phyloP scores from a whole-genome alignment of 2,797 vertebrate genomes.

The Sebastes kiyomatsui region DNA sequence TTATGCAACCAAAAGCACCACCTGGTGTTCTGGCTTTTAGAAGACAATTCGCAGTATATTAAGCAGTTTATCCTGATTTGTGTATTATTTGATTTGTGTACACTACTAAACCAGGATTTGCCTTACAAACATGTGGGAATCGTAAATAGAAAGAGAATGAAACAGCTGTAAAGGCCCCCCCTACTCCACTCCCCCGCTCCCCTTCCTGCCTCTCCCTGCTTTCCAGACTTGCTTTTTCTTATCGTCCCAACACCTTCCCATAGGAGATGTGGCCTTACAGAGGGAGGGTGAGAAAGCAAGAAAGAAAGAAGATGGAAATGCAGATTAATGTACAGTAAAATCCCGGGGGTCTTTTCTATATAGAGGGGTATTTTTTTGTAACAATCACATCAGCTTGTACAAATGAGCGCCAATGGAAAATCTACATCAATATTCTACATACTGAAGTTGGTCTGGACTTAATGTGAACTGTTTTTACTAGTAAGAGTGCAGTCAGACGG shows the following conservation, averaged over 20 bases:
- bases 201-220: constrained; percentile 67
- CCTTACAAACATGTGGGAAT: constrained; percentile 56
- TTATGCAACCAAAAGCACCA: constrained; percentile 21
- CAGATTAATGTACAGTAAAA: constrained; percentile 41
- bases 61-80: neutral
- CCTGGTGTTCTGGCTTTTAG: neutral
- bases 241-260: constrained; percentile 79
- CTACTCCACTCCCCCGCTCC: constrained; percentile 26
- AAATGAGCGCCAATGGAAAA: constrained; percentile 40
- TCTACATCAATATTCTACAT: constrained; percentile 24
- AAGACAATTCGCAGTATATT: neutral
- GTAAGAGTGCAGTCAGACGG: constrained; percentile 2
- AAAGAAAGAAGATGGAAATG: constrained; percentile 35
- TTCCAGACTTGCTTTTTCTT: constrained; percentile 68
- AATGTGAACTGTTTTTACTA: constrained; percentile 5
- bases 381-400: constrained; percentile 22
- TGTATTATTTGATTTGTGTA: neutral
- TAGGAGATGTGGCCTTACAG: constrained; percentile 54
- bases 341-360: constrained; percentile 6
- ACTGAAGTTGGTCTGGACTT: neutral
- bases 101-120: constrained; percentile 19
- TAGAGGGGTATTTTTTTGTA: neutral
- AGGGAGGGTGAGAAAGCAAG: constrained; percentile 41
- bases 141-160: constrained; percentile 47
- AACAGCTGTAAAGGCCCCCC: constrained; percentile 52